These are phyloP conservation scores for Thaleichthys pacificus DNA, from an alignment of 2,797 vertebrate genomes.

Conservation along the genomic window DNA sequence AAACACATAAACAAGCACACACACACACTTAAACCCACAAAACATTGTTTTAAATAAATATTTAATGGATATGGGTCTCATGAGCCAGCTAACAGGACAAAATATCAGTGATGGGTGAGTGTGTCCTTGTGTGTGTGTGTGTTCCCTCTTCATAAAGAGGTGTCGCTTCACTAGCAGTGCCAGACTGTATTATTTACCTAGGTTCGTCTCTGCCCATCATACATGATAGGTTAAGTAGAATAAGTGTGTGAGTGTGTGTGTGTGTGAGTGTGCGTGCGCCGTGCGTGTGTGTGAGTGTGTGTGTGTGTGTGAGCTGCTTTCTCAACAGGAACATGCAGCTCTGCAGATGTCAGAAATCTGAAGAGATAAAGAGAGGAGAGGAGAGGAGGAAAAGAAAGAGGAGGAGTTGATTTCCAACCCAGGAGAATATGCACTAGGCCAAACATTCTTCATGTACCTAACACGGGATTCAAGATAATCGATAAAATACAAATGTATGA, in stretches of 20 bases:
- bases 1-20: background rate
- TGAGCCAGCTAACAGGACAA: conserved; percentile 15
- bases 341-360: conserved; percentile 49
- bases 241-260: no score
- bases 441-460: no score
- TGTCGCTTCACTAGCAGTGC: conserved; percentile 12
- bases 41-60: conserved; percentile 55
- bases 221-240: background rate
- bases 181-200: conserved; percentile 24
- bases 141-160: background rate
- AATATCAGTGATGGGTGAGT: conserved; percentile 18
- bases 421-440: no score
- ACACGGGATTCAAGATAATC: no score
- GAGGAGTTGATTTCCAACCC: no score
- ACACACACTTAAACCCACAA: background rate
- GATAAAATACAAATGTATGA: no score
- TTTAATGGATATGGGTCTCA: conserved; percentile 44
- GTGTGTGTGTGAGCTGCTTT: conserved; percentile 29
- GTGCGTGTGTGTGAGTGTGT: conserved; percentile 1
- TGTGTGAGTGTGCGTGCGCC: background rate
- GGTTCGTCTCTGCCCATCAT: conserved; percentile 20
- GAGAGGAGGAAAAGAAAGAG: background rate
- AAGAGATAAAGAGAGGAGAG: conserved; percentile 40
- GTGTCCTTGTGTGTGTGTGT: background rate
- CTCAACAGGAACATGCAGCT: conserved; percentile 31